Conservation (phyloP, 2,888 invertebrate genomes). For the Nebria brevicollis region DNA sequence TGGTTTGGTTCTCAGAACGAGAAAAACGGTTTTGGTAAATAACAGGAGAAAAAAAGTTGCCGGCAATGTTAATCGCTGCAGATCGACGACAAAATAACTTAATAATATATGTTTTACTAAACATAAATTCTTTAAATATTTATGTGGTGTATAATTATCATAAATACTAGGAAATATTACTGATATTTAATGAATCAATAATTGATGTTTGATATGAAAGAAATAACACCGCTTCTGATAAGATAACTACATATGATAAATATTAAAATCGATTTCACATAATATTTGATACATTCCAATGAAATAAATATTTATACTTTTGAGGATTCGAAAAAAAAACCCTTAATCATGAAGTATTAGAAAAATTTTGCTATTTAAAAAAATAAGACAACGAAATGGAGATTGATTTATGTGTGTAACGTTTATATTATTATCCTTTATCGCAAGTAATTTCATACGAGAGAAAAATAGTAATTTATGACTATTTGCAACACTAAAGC, state of each 20-base stretch:
- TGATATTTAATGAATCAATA: neutral
- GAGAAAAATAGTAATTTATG: too few relatives aligned
- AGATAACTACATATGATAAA: neutral
- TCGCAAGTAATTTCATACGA: too few relatives aligned
- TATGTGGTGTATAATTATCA: neutral
- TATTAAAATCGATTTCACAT: neutral
- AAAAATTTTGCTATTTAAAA: too few relatives aligned
- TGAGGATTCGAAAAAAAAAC: too few relatives aligned
- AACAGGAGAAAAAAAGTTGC: slow-evolving; percentile 10
- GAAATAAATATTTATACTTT: neutral
- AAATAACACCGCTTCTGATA: neutral
- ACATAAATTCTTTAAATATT: neutral
- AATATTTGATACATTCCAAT: neutral
- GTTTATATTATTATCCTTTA: too few relatives aligned
- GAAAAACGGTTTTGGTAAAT: slow-evolving; percentile 4
- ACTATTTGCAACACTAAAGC: too few relatives aligned
- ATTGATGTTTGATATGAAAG: neutral
- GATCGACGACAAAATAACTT: neutral
- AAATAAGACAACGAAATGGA: too few relatives aligned
- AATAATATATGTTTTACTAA: neutral
- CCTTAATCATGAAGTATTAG: too few relatives aligned
- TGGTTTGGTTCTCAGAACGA: slow-evolving; percentile 9
- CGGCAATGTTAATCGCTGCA: neutral
- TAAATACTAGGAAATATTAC: neutral
- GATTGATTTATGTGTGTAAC: too few relatives aligned